A percentile compares a stretch with the other conserved stretches of the same genome.
These are phyloP conservation scores for Apis florea DNA, from an alignment of 1,140 invertebrate genomes.

Conservation along the genomic window DNA sequence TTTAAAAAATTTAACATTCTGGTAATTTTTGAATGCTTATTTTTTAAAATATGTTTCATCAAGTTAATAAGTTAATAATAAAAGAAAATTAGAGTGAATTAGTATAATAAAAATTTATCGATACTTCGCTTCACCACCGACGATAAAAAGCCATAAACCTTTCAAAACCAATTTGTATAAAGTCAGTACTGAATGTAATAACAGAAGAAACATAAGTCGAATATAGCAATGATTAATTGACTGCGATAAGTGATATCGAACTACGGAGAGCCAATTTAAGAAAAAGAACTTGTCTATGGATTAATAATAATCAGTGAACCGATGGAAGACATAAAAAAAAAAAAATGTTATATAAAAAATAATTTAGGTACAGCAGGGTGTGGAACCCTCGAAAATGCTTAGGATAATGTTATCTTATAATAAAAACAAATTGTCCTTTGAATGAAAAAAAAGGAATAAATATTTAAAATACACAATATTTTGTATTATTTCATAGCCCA, in stretches of 20 bases:
- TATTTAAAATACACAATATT: constrained; percentile 79
- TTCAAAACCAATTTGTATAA: constrained; percentile 66
- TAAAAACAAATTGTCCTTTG: constrained; percentile 80
- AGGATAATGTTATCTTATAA: constrained; percentile 81
- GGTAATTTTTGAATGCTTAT: constrained; percentile 6
- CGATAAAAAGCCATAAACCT: constrained; percentile 64
- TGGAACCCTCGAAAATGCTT: constrained; percentile 77
- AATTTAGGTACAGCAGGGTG: constrained; percentile 79
- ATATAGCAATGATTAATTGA: constrained; percentile 59
- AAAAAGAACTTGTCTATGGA: constrained; percentile 50
- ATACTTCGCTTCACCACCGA: constrained; percentile 62
- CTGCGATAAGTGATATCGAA: constrained; percentile 62
- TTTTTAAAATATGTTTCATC: neutral
- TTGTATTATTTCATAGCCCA: constrained; percentile 60
- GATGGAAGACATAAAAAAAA: constrained; percentile 70
- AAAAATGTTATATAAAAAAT: constrained; percentile 80
- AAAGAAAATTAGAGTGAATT: constrained; percentile 19
- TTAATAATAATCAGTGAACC: constrained; percentile 71
- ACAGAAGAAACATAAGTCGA: constrained; percentile 45
- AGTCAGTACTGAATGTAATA: constrained; percentile 61
- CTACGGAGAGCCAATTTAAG: constrained; percentile 40
- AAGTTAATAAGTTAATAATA: neutral
- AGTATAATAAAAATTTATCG: constrained; percentile 12
- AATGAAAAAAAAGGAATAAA: constrained; percentile 80
- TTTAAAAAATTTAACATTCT: neutral